Evolutionary conservation across 2,113 vertebrate species (phyloP).

Genomic region (Saccopteryx bilineata): DNA sequence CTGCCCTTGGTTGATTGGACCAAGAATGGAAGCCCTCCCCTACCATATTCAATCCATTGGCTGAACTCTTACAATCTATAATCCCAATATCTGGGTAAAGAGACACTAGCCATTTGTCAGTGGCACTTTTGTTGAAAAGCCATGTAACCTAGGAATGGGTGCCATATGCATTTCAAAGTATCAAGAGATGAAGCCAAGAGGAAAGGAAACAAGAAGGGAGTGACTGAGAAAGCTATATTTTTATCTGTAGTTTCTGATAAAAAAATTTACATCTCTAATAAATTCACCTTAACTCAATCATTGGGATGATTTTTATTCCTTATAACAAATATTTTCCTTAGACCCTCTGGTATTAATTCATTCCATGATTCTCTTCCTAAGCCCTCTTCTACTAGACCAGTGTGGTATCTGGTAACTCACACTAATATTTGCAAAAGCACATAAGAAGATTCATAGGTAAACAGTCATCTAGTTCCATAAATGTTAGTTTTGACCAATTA

Average conservation of each 20-base stretch:
- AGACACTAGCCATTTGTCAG: not conserved
- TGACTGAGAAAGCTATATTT: not conserved
- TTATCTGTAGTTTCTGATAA: not conserved
- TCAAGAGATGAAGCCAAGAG: not conserved
- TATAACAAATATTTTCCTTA: not conserved
- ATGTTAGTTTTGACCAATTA: constrained; percentile 3
- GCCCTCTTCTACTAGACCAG: not conserved
- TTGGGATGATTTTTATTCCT: not conserved
- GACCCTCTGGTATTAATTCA: not conserved
- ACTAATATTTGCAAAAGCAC: constrained; percentile 15
- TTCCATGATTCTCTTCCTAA: not conserved
- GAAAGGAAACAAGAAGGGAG: not conserved
- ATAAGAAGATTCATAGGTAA: not conserved
- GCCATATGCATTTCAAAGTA: not conserved
- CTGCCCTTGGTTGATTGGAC: not conserved
- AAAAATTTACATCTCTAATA: not conserved
- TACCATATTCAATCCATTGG: not conserved
- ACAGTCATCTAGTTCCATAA: not conserved
- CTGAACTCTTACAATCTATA: not conserved
- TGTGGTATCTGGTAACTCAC: not conserved
- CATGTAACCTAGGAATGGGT: not conserved
- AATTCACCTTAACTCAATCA: constrained; percentile 24
- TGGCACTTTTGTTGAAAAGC: not conserved
- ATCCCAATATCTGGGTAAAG: not conserved
- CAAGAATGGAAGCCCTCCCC: not conserved